Percentiles rank a stretch among this genome's conserved stretches.
Conservation (phyloP, 2,797 vertebrate genomes). For the Botia kubotai region DNA sequence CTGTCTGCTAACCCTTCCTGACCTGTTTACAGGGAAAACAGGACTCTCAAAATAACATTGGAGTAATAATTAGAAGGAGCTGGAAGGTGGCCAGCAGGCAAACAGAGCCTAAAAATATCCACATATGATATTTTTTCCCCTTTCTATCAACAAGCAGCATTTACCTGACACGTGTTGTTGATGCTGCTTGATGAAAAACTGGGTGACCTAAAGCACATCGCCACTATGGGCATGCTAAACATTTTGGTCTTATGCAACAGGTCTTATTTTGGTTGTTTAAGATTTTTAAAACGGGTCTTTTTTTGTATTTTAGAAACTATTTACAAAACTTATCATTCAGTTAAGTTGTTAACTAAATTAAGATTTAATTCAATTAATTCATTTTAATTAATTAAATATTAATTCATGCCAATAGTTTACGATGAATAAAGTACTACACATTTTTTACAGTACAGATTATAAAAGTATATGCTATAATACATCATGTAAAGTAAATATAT, state of each 20-base stretch:
- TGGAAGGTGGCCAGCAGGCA: slow-evolving; percentile 73
- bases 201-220: neutral
- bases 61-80: slow-evolving; percentile 75
- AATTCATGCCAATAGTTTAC: neutral
- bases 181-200: neutral
- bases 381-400: too few relatives aligned
- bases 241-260: neutral
- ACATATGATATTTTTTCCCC: slow-evolving; percentile 24
- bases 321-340: neutral
- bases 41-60: slow-evolving; percentile 76
- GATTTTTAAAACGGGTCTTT: neutral
- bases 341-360: too few relatives aligned
- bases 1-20: slow-evolving; percentile 74
- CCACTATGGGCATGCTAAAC: neutral
- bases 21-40: slow-evolving; percentile 78
- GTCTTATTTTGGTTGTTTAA: neutral
- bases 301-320: neutral
- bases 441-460: neutral
- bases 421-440: neutral
- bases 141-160: slow-evolving; percentile 1
- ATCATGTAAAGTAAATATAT: neutral
- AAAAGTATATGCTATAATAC: too few relatives aligned
- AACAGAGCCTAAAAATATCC: slow-evolving; percentile 79
- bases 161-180: slow-evolving; percentile 10
- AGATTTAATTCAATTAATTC: too few relatives aligned